Percentiles rank a stretch among this genome's conserved stretches.
These are phyloP conservation scores for Leptodactylus fallax DNA, from an alignment of 2,797 vertebrate genomes.

Conservation along the genomic window DNA sequence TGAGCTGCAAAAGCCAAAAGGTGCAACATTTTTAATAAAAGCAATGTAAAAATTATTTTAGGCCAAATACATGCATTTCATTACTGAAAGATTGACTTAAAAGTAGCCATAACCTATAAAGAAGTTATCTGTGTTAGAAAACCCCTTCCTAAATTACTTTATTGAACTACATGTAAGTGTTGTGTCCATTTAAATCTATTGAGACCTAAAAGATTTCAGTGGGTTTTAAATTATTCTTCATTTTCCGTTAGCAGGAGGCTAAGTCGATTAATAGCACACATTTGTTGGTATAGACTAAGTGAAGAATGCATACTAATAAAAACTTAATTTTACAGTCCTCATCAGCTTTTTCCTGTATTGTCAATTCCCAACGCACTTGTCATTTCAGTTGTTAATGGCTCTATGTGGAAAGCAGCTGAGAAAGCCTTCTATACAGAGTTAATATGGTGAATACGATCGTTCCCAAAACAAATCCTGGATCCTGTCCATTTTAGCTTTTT, in stretches of 20 bases:
- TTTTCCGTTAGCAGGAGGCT: neutral
- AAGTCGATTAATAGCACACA: neutral
- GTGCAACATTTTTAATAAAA: too few relatives aligned
- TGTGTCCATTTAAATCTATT: neutral
- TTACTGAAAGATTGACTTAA: too few relatives aligned
- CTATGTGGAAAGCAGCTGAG: slow-evolving; percentile 30
- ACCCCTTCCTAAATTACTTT: neutral
- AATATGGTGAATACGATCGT: slow-evolving; percentile 36
- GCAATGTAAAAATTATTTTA: too few relatives aligned
- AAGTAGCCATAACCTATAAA: too few relatives aligned
- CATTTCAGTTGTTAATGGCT: neutral
- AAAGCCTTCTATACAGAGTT: slow-evolving; percentile 34
- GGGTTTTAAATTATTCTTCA: neutral
- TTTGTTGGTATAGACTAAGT: slow-evolving; percentile 2
- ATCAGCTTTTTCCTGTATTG: neutral
- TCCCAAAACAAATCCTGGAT: slow-evolving; percentile 60
- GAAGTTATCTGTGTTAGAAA: too few relatives aligned
- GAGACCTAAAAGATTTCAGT: neutral
- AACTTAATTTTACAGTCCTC: neutral
- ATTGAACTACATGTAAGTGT: neutral
- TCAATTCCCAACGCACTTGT: neutral
- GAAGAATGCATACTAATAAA: slow-evolving; percentile 14
- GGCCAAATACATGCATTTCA: too few relatives aligned
- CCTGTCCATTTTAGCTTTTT: slow-evolving; percentile 39
- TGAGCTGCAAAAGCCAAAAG: too few relatives aligned